Conservation (phyloP, 2,797 vertebrate genomes). For the Sebastes minor region DNA sequence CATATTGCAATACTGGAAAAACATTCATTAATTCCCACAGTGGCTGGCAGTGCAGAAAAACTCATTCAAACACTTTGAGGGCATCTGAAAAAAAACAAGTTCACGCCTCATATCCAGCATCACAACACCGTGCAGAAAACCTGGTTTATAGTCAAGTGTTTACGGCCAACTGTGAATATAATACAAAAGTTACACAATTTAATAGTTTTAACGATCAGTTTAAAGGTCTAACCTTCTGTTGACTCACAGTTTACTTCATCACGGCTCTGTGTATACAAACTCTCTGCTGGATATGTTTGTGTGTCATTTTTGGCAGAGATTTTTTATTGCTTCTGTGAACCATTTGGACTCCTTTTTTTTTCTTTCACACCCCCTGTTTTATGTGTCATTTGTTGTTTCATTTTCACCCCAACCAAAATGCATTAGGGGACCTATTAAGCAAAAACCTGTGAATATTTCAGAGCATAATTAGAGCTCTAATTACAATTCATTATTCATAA, state of each 20-base stretch:
- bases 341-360: slow-evolving; percentile 36
- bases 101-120: neutral
- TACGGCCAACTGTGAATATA: slow-evolving; percentile 24
- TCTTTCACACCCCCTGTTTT: slow-evolving; percentile 49
- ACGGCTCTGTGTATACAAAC: slow-evolving; percentile 37
- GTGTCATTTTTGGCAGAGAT: slow-evolving; percentile 55
- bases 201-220: slow-evolving; percentile 37
- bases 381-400: slow-evolving; percentile 62
- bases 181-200: slow-evolving; percentile 10
- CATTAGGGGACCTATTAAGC: slow-evolving; percentile 60
- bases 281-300: slow-evolving; percentile 42
- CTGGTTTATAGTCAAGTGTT: neutral
- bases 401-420: slow-evolving; percentile 53
- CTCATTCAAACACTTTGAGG: neutral
- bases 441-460: slow-evolving; percentile 75
- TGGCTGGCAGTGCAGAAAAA: slow-evolving; percentile 2
- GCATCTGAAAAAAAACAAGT: neutral
- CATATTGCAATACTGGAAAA: neutral
- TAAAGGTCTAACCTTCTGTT: slow-evolving; percentile 28
- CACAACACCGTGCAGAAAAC: neutral
- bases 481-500: slow-evolving; percentile 78
- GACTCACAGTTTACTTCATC: slow-evolving; percentile 24
- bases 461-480: slow-evolving; percentile 70
- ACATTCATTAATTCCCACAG: neutral
- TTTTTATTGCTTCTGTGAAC: slow-evolving; percentile 49